These are phyloP conservation scores for Zapus hudsonius DNA, from an alignment of 2,113 vertebrate genomes.

Conservation along the genomic window DNA sequence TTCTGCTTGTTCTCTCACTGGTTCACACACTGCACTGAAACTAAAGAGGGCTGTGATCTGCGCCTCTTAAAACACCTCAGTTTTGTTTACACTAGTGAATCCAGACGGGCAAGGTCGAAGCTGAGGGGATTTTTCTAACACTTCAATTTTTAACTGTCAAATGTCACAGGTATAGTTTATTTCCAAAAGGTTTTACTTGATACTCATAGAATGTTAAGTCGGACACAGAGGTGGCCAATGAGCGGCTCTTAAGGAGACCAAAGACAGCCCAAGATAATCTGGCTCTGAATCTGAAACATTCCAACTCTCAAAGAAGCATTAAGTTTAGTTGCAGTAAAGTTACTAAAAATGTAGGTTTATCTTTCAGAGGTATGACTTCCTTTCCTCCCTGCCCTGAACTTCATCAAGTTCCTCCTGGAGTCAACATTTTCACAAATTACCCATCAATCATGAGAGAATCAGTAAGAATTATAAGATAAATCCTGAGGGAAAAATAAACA, in stretches of 20 bases:
- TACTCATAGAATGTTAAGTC: no score
- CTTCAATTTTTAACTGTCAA: neutral
- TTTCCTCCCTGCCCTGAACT: neutral
- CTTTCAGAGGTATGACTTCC: neutral
- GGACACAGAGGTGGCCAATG: no score
- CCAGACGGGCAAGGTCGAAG: neutral
- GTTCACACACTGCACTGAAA: neutral
- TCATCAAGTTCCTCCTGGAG: neutral
- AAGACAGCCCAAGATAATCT: no score
- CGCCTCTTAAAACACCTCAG: neutral
- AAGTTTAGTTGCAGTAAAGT: neutral
- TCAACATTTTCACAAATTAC: neutral
- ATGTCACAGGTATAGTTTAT: neutral
- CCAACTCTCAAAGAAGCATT: neutral
- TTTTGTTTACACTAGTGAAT: neutral
- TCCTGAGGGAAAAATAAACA: neutral
- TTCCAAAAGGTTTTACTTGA: neutral
- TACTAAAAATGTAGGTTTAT: neutral
- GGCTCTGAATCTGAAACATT: no score
- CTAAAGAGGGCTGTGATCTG: no score
- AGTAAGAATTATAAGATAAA: neutral
- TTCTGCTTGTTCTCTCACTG: neutral
- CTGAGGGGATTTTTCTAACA: neutral
- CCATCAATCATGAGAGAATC: neutral
- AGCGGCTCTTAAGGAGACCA: no score